Evolutionary conservation across 92 coral and sea anemone genomes (phyloP).

Genomic region (Scolanthus callimorphus): DNA sequence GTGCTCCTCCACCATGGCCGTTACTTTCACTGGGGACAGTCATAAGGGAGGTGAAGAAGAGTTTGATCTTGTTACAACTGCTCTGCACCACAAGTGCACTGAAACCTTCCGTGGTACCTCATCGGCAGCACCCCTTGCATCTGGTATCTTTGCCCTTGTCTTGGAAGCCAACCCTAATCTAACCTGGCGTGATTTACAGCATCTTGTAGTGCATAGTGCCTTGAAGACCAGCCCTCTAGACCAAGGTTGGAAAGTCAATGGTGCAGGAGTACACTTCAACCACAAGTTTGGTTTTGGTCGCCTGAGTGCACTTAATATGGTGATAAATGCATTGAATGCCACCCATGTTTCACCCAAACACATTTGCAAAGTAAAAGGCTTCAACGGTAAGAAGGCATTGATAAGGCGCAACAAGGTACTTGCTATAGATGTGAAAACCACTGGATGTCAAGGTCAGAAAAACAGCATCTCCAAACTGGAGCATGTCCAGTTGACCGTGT

Average conservation of each 20-base stretch:
- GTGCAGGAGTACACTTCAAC: slow-evolving; percentile 68
- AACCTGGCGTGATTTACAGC: slow-evolving; percentile 95
- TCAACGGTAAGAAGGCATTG: slow-evolving; percentile 17
- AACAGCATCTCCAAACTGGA: slow-evolving; percentile 64
- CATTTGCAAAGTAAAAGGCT: slow-evolving; percentile 52
- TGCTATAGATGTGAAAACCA: slow-evolving; percentile 42
- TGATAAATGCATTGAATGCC: slow-evolving; percentile 68
- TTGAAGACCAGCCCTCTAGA: slow-evolving; percentile 82
- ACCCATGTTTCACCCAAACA: slow-evolving; percentile 74
- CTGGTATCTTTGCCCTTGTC: slow-evolving; percentile 90
- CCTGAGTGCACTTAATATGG: slow-evolving; percentile 70
- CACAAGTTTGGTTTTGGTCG: slow-evolving; percentile 98
- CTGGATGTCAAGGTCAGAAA: slow-evolving; percentile 71
- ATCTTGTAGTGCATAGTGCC: slow-evolving; percentile 79
- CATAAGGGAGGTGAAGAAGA: slow-evolving; percentile 70
- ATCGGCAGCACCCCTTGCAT: slow-evolving; percentile 91
- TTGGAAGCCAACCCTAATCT: slow-evolving; percentile 83
- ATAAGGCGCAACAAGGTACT: slow-evolving; percentile 58
- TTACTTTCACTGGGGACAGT: slow-evolving; percentile 87
- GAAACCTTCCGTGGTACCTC: slow-evolving; percentile 89
- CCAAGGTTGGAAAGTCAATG: slow-evolving; percentile 83
- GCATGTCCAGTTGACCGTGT: slow-evolving; percentile 75
- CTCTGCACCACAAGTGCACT: slow-evolving; percentile 82
- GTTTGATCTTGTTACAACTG: slow-evolving; percentile 82
- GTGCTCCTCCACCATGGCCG: slow-evolving; percentile 93